Evolutionary conservation across 92 coral and sea anemone species (phyloP).

Genomic region (Paramuricea clavata): DNA sequence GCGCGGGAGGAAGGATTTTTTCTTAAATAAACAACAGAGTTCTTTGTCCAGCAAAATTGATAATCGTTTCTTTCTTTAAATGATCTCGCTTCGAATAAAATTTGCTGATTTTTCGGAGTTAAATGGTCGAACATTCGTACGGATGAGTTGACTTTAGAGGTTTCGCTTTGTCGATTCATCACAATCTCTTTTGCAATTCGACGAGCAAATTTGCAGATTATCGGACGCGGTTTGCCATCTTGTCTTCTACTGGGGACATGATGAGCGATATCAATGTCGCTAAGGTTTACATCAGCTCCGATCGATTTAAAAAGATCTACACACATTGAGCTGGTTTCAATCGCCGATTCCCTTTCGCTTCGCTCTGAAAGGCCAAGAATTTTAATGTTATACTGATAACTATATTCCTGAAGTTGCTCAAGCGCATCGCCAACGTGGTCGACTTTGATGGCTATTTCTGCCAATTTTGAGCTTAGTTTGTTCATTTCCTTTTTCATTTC

Average conservation of each 20-base stretch:
- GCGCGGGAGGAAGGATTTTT: conserved; percentile 41
- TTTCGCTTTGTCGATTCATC: conserved; percentile 1
- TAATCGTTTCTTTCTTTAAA: conserved; percentile 42
- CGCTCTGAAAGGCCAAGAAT: conserved; percentile 49
- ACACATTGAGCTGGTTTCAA: conserved; percentile 52
- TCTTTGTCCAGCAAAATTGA: conserved; percentile 62
- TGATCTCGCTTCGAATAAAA: conserved; percentile 17
- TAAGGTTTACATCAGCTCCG: conserved; percentile 42
- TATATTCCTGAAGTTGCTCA: conserved; percentile 34
- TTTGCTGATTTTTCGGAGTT: not conserved
- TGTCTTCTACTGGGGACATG: conserved; percentile 45
- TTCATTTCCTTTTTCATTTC: conserved; percentile 20
- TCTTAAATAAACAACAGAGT: conserved; percentile 46
- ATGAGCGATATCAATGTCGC: conserved; percentile 42
- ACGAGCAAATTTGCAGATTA: conserved; percentile 59
- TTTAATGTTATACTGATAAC: conserved; percentile 54
- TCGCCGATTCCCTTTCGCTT: conserved; percentile 37
- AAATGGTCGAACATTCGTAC: conserved; percentile 24
- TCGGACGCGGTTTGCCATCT: conserved; percentile 46
- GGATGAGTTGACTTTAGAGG: not conserved
- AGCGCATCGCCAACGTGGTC: conserved; percentile 46
- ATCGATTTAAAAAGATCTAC: conserved; percentile 56
- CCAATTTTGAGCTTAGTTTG: conserved; percentile 24
- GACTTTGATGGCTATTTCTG: conserved; percentile 34
- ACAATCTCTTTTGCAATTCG: conserved; percentile 56